phyloP scores from a whole-genome alignment of 2,797 vertebrate species.

The Cynopterus sphinx region DNA sequence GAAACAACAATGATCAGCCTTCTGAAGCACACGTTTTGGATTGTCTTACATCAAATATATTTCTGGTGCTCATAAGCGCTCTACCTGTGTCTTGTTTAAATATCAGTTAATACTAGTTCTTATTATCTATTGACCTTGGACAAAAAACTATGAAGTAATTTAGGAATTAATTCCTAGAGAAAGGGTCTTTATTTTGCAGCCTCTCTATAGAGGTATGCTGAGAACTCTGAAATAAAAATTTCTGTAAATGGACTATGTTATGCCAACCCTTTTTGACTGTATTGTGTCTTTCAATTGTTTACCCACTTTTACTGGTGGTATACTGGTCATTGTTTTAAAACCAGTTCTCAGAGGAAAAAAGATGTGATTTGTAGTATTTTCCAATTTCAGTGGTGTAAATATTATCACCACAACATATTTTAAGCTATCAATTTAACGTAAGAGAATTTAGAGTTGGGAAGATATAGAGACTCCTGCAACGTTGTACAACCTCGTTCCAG shows the following conservation, averaged over 20 bases:
- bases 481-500: neutral
- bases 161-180: neutral
- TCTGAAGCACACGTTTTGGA: neutral
- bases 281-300: neutral
- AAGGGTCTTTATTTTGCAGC: neutral
- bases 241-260: neutral
- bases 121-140: neutral
- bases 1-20: neutral
- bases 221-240: neutral
- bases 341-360: neutral
- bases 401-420: neutral
- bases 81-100: no score
- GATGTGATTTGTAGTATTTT: neutral
- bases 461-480: neutral
- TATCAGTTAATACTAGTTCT: neutral
- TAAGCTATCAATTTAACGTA: neutral
- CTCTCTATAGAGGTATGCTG: neutral
- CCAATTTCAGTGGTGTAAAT: neutral
- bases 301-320: neutral
- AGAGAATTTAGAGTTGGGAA: neutral
- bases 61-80: neutral
- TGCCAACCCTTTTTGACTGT: no score
- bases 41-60: neutral
- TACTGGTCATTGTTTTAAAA: neutral
- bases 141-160: neutral